Conservation (phyloP, 2,113 vertebrate genomes). For the Carlito syrichta region DNA sequence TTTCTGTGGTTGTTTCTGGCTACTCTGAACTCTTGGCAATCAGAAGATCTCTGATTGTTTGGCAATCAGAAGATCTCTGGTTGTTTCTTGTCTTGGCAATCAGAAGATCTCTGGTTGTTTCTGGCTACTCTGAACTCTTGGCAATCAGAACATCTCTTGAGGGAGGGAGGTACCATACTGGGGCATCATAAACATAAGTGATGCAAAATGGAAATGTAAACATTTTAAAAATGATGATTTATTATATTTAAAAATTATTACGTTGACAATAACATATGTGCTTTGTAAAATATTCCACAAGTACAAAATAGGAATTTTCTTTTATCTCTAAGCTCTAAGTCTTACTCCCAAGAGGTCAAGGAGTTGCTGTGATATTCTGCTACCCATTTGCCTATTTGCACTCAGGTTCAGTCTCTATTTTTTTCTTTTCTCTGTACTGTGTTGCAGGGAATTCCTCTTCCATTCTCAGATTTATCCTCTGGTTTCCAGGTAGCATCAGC, state of each 20-base stretch:
- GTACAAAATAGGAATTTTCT: neutral
- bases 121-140: too few relatives aligned
- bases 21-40: too few relatives aligned
- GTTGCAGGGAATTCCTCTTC: neutral
- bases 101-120: too few relatives aligned
- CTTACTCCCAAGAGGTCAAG: neutral
- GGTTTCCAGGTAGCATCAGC: neutral
- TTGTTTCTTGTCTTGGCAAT: too few relatives aligned
- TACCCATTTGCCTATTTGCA: neutral
- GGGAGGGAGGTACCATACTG: too few relatives aligned
- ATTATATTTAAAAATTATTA: neutral
- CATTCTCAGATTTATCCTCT: neutral
- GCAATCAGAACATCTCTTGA: neutral
- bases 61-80: too few relatives aligned
- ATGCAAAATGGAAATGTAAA: neutral
- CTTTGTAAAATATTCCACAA: neutral
- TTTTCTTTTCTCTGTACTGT: neutral
- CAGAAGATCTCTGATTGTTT: too few relatives aligned
- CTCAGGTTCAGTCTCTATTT: neutral
- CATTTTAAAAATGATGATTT: neutral
- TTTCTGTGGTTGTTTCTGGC: neutral
- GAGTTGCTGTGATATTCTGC: neutral
- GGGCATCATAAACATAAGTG: neutral
- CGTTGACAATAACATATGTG: neutral
- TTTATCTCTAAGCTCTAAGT: neutral